Base-by-base conservation (phyloP, 1,140 invertebrate genomes). In the Reticulitermes speratus region DNA sequence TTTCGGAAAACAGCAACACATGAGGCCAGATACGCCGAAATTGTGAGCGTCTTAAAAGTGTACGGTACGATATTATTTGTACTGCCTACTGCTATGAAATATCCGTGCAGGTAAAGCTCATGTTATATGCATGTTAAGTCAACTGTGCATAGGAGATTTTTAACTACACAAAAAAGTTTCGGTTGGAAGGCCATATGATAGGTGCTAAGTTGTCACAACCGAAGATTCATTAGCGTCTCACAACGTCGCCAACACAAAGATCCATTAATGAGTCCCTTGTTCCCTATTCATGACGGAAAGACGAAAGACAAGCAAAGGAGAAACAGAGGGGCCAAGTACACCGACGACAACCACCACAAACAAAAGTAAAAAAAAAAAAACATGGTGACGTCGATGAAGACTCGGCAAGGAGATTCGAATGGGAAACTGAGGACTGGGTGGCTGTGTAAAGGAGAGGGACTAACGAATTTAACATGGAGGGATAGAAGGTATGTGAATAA, bases 181-280 rank as follows among this genome's bases (percentile, higher is more conserved):
- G 12, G 65, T 30, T 75, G 14, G 9, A 83, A 44, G 82, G 82
- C 0, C 38, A 19, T 32, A 30, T 81, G 44, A 48, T 30, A 85
- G 16, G 85, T 44, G 85, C 85, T 85, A 85, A 85, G 30, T 85
- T 85, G 85, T 85, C 85, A 85, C 85, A 32, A 59, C 19, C 14
- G 25, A 32, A 55, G 85, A 85, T 85, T 85, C 85, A 85, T 85
- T 81, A 85, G 85, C 65, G 65, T 85, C 85, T 85, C 32, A 16
- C 52, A 85, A 44, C n/a, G 82, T 44, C 82, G 19, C 82, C 19
- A 44, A 19, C 82, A 32, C 81, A 82, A 82, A 45, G 83, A 84
- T 84, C 45, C 83, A 84, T 52, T 84, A 84, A 84, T 84, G 83
- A 84, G 83, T 75, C 65, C 65, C 65, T 75, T 75, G 65, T 75